Conservation (phyloP, 2,113 vertebrate species). For the Tragelaphus scriptus region DNA sequence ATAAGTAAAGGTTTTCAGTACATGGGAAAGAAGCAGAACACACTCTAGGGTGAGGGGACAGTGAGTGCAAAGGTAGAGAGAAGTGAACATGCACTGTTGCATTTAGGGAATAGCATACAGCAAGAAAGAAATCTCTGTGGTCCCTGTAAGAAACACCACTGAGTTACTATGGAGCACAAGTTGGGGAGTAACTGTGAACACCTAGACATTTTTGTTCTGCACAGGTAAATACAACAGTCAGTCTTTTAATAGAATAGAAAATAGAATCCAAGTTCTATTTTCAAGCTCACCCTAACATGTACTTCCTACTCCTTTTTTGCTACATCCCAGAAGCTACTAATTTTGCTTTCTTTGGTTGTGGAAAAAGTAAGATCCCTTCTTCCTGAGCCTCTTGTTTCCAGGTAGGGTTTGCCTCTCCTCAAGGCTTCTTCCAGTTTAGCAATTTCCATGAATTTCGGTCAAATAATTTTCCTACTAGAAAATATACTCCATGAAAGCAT, state of each 20-base stretch:
- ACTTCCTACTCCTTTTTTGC: not conserved
- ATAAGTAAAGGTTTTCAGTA: not conserved
- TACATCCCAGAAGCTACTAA: not conserved
- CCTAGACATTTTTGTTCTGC: not conserved
- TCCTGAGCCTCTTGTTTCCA: not conserved
- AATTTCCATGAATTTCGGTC: not conserved
- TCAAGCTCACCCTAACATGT: not conserved
- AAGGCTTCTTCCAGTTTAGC: not conserved
- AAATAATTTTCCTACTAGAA: not conserved
- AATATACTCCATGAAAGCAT: not conserved
- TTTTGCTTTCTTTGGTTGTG: not conserved
- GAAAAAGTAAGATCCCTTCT: not conserved
- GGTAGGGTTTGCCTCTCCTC: not conserved
- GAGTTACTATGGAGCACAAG: not conserved
- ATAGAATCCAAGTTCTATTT: not conserved
- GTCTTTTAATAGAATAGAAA: not conserved
- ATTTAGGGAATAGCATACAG: not conserved
- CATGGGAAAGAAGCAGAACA: not conserved
- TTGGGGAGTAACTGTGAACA: not conserved
- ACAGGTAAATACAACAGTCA: not conserved
- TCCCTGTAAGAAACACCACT: not conserved
- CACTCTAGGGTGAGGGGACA: not conserved
- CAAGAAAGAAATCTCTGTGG: not conserved
- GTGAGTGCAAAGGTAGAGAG: not conserved
- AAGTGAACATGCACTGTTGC: rapidly evolving